These are phyloP conservation scores for Andrena dorsata DNA, from an alignment of 2,888 invertebrate species.

Conservation along the genomic window DNA sequence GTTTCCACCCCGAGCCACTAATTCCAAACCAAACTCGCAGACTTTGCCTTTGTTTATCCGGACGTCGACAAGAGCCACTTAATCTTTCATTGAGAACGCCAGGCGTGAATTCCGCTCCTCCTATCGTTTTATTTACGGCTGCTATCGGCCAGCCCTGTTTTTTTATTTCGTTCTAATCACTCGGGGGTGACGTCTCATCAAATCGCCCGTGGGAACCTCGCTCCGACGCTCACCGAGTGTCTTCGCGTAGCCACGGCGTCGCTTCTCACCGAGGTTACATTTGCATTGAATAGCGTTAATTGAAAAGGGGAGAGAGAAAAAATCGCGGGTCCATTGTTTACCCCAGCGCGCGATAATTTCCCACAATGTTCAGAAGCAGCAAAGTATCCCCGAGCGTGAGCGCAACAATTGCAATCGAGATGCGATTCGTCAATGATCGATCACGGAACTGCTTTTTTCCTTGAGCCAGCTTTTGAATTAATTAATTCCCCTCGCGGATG, in stretches of 20 bases:
- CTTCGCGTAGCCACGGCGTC: conserved; percentile 19
- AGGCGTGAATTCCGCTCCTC: conserved; percentile 3
- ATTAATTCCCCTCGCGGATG: conserved; percentile 35
- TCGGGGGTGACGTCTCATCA: not conserved
- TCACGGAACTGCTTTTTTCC: conserved; percentile 20
- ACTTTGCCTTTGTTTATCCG: conserved; percentile 41
- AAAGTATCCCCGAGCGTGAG: not conserved
- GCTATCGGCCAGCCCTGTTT: not conserved
- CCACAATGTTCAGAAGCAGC: not conserved
- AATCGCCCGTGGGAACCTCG: not conserved
- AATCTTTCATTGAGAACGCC: conserved; percentile 42
- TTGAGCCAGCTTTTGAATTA: conserved; percentile 21
- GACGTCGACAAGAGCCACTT: conserved; percentile 4
- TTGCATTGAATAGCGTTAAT: conserved; percentile 48
- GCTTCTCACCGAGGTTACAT: conserved; percentile 47
- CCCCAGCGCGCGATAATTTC: conserved; percentile 17
- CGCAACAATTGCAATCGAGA: conserved; percentile 12
- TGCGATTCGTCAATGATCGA: conserved; percentile 28
- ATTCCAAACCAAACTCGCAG: not conserved
- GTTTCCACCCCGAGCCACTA: not conserved
- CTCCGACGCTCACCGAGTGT: conserved; percentile 21
- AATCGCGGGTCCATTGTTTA: conserved; percentile 38
- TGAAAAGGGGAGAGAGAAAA: conserved; percentile 14
- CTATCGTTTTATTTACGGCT: conserved; percentile 28
- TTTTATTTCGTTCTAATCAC: not conserved